Evolutionary conservation across 1,140 invertebrate genomes (phyloP).

Genomic region (Drosophila kepulauana): DNA sequence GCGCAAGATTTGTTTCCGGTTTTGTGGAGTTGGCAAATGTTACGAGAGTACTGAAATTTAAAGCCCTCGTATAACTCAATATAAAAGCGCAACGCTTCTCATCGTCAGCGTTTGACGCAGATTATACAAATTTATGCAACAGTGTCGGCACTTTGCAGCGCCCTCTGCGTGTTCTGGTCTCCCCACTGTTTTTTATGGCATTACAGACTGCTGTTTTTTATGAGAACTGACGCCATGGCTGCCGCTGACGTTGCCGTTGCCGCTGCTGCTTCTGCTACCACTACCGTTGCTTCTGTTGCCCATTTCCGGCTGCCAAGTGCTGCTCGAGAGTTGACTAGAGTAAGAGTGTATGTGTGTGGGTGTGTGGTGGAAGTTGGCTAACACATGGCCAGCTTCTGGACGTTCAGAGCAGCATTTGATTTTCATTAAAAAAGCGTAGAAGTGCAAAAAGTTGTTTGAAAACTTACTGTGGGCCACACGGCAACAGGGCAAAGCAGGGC

Average conservation of each 20-base stretch:
- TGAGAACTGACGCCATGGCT: constrained; percentile 54
- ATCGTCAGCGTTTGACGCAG: constrained; percentile 49
- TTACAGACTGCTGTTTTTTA: constrained; percentile 69
- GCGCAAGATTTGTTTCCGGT: constrained; percentile 2
- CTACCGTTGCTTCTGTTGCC: constrained; percentile 46
- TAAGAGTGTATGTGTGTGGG: background rate
- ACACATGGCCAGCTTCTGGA: constrained; percentile 26
- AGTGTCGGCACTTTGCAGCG: constrained; percentile 68
- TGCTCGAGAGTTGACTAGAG: constrained; percentile 1
- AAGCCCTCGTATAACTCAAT: constrained; percentile 73
- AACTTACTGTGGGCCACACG: constrained; percentile 35
- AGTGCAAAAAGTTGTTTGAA: constrained; percentile 34
- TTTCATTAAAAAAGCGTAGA: constrained; percentile 68
- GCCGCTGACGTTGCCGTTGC: constrained; percentile 21
- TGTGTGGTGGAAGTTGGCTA: background rate
- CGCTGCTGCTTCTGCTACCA: background rate
- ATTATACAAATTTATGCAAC: constrained; percentile 82
- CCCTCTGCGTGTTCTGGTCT: background rate
- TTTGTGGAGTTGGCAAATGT: constrained; percentile 9
- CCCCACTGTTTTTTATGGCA: constrained; percentile 58
- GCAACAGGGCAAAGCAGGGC: background rate
- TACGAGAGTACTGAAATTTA: constrained; percentile 65
- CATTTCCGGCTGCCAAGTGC: constrained; percentile 55
- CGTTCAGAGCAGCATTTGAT: constrained; percentile 49
- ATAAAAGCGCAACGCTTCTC: constrained; percentile 44